phyloP scores from a whole-genome alignment of 2,113 vertebrate species.

The Notechis scutatus region DNA sequence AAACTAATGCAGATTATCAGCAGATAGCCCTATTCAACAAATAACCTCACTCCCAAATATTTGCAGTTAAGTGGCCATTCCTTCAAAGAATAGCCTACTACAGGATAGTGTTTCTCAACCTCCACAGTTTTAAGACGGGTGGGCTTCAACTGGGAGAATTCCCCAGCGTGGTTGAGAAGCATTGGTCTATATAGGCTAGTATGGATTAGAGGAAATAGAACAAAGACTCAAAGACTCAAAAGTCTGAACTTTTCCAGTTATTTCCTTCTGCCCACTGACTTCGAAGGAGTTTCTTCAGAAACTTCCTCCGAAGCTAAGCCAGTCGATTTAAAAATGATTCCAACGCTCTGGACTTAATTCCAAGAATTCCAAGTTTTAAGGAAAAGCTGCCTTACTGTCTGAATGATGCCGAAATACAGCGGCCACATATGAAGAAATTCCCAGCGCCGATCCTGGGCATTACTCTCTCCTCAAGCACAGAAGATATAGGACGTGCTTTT shows the following conservation, averaged over 20 bases:
- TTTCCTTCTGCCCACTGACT: not conserved
- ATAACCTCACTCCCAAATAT: not conserved
- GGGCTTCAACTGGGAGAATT: not conserved
- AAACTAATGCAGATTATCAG: not conserved
- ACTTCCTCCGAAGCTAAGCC: not conserved
- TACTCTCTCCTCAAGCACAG: not conserved
- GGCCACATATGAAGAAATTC: too few species aligned
- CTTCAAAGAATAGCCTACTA: not conserved
- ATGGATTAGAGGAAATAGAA: not conserved
- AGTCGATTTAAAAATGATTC: not conserved
- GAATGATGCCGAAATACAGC: not conserved
- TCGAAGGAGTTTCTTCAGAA: not conserved
- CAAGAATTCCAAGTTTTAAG: not conserved
- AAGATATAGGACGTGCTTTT: not conserved
- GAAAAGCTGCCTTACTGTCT: not conserved
- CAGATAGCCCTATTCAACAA: not conserved
- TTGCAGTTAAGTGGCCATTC: not conserved
- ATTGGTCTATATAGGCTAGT: not conserved
- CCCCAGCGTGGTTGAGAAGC: not conserved
- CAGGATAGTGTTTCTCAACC: not conserved
- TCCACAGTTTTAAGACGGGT: not conserved
- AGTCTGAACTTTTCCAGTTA: not conserved
- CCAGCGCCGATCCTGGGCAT: not conserved
- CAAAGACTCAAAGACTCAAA: not conserved
- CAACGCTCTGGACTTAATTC: not conserved